A percentile compares a stretch with the other conserved stretches of the same genome.
Conservation (phyloP, 2,113 vertebrate genomes). For the Hemichromis elongatus region DNA sequence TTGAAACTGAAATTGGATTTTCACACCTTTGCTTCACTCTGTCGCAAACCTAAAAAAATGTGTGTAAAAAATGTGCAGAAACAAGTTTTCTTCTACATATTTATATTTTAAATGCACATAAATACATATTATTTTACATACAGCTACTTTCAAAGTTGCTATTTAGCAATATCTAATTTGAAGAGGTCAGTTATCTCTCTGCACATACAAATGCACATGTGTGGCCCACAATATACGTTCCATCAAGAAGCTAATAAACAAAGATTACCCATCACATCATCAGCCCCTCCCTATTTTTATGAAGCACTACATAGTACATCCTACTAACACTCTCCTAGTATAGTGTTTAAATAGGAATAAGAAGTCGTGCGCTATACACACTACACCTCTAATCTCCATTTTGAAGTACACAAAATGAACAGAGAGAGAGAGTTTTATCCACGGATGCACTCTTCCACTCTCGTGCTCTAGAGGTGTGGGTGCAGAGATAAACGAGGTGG, state of each 20-base stretch:
- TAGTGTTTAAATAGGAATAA: slow-evolving; percentile 5
- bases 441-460: slow-evolving; percentile 37
- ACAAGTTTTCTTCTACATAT: background rate
- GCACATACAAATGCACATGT: background rate
- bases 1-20: background rate
- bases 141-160: background rate
- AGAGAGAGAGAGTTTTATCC: slow-evolving; percentile 35
- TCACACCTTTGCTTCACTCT: background rate
- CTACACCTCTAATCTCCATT: slow-evolving; percentile 36
- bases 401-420: slow-evolving; percentile 40
- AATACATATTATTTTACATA: background rate
- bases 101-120: background rate
- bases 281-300: background rate
- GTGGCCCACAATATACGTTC: background rate
- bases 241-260: background rate
- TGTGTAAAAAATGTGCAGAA: background rate
- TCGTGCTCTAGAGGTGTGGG: slow-evolving; percentile 51
- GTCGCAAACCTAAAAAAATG: background rate
- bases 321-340: background rate
- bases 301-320: background rate
- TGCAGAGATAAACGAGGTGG: slow-evolving; percentile 62
- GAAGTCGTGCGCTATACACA: slow-evolving; percentile 18
- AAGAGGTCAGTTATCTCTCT: background rate
- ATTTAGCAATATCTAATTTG: background rate
- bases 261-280: background rate